A percentile compares a stretch with the other conserved stretches of the same genome.
These are phyloP conservation scores for Nyctibius bracteatus DNA, from an alignment of 2,113 vertebrate species.

Conservation along the genomic window DNA sequence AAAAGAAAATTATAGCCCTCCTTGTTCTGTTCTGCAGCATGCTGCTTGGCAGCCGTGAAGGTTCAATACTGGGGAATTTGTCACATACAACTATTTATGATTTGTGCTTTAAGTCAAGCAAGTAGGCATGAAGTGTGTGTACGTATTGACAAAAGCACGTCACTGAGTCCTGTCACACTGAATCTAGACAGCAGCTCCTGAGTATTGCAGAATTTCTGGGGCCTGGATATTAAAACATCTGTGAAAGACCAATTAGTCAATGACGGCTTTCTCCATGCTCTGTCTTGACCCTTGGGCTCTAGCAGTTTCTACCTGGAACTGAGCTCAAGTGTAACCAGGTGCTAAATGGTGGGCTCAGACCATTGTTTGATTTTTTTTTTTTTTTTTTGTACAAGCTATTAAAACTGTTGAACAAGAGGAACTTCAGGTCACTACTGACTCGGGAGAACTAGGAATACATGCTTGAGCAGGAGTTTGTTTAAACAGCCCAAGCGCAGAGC, in stretches of 20 bases:
- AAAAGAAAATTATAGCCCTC: slow-evolving; percentile 63
- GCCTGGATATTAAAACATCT: not conserved
- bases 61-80: slow-evolving; percentile 47
- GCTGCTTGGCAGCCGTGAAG: slow-evolving; percentile 54
- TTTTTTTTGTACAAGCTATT: not conserved
- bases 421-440: not conserved
- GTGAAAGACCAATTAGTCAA: not conserved
- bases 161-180: not conserved
- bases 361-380: not conserved
- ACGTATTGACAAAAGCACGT: slow-evolving; percentile 1
- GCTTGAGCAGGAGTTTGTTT: not conserved
- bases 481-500: not conserved
- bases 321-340: not conserved
- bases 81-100: slow-evolving; percentile 51
- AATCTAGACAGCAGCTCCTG: not conserved
- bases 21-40: slow-evolving; percentile 47
- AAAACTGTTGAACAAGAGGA: not conserved
- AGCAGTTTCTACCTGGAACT: not conserved
- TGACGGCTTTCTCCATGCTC: not conserved
- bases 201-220: not conserved
- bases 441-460: not conserved
- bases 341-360: not conserved
- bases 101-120: slow-evolving; percentile 53
- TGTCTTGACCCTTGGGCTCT: not conserved
- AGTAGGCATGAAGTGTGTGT: not conserved